phyloP scores from a whole-genome alignment of 2,113 vertebrate genomes.

The Thryonomys swinderianus region DNA sequence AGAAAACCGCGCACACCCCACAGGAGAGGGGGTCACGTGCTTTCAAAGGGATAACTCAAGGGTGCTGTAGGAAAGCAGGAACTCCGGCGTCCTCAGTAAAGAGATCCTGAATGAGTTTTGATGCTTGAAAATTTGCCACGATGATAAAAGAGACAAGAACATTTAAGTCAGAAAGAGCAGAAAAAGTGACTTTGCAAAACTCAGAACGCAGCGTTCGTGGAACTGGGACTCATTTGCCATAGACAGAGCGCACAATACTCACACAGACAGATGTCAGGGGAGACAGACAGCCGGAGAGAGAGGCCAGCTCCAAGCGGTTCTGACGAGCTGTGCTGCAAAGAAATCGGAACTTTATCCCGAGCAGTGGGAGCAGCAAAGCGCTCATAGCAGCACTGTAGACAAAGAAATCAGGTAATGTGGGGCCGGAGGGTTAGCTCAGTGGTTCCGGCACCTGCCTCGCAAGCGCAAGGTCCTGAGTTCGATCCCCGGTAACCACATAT shows the following conservation, averaged over 20 bases:
- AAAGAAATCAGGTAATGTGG: not conserved
- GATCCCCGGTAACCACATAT: too few relatives aligned
- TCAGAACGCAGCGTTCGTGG: not conserved
- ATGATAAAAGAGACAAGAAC: not conserved
- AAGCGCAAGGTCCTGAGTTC: too few relatives aligned
- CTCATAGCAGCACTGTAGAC: not conserved
- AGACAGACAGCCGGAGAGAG: not conserved
- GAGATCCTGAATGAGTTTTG: not conserved
- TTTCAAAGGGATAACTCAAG: not conserved
- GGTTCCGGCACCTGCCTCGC: too few relatives aligned
- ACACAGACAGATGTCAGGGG: not conserved
- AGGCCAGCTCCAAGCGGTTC: not conserved
- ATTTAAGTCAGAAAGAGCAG: not conserved
- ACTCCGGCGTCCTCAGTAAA: not conserved
- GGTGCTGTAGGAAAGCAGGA: not conserved
- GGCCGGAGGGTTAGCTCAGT: too few relatives aligned
- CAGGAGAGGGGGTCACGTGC: not conserved
- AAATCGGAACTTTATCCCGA: not conserved
- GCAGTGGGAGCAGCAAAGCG: not conserved
- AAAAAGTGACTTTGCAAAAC: not conserved
- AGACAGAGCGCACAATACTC: rapidly evolving
- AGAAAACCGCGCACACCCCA: not conserved
- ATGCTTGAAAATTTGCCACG: not conserved
- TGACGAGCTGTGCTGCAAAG: rapidly evolving
- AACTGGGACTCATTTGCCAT: not conserved